phyloP scores from a whole-genome alignment of 53 echinoderm and acorn worm species.

The Astropecten irregularis region DNA sequence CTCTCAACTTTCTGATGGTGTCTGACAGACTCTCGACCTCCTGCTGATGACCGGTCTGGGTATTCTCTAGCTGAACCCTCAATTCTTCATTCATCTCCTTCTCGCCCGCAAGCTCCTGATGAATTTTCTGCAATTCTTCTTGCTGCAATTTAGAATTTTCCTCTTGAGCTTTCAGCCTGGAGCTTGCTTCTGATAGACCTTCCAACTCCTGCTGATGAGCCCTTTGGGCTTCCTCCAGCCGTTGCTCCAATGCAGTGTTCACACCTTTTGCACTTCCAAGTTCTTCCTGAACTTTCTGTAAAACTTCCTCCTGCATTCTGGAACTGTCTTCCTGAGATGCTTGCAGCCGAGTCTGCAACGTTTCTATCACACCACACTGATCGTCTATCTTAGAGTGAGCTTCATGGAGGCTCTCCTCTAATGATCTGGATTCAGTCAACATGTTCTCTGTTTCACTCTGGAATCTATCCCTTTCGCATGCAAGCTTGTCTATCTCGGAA shows the following conservation, averaged over 20 bases:
- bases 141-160: background rate
- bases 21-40: background rate
- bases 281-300: background rate
- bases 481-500: constrained; percentile 9
- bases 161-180: background rate
- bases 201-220: background rate
- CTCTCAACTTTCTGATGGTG: constrained; percentile 3
- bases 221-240: background rate
- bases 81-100: background rate
- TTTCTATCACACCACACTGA: background rate
- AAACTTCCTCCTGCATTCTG: background rate
- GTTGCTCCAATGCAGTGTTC: background rate
- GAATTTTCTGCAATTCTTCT: constrained; percentile 21
- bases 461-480: constrained; percentile 31
- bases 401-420: background rate
- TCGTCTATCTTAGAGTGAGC: constrained; percentile 2
- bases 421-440: background rate
- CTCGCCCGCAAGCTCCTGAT: constrained; percentile 14
- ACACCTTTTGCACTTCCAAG: background rate
- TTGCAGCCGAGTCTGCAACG: constrained; percentile 16
- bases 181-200: background rate
- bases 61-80: background rate
- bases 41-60: background rate
- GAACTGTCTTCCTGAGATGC: constrained; percentile 29
- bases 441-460: constrained; percentile 18